Conservation (phyloP, 1,140 invertebrate species). For the Nasonia longicornis region DNA sequence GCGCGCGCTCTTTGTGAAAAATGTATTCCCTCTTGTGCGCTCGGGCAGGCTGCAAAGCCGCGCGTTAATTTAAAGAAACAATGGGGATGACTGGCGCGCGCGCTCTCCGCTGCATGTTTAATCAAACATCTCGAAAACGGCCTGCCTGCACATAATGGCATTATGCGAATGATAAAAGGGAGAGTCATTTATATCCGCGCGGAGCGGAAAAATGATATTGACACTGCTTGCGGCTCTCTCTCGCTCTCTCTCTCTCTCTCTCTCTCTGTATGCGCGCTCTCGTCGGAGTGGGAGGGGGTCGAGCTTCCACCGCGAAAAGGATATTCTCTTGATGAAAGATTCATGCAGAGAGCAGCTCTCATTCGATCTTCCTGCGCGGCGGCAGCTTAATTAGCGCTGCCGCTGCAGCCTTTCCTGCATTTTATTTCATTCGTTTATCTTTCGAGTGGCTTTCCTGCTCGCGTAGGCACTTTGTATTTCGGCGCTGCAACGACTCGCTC, state of each 20-base stretch:
- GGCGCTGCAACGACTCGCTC: neutral
- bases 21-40: constrained; percentile 20
- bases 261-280: neutral
- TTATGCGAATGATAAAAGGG: constrained; percentile 17
- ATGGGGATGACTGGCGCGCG: constrained; percentile 8
- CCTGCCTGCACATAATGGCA: neutral
- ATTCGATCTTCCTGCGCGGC: constrained; percentile 17
- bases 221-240: neutral
- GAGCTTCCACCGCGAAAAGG: constrained; percentile 23
- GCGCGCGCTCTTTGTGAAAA: constrained; percentile 24
- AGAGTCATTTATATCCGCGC: neutral
- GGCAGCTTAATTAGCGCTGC: constrained; percentile 58
- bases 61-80: constrained; percentile 41
- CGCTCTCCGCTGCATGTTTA: constrained; percentile 13
- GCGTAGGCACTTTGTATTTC: neutral
- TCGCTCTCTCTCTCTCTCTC: too few species aligned
- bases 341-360: constrained; percentile 45
- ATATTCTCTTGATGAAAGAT: constrained; percentile 55
- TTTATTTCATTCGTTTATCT: constrained; percentile 43
- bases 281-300: neutral
- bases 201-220: constrained; percentile 12
- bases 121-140: constrained; percentile 37
- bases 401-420: neutral
- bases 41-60: neutral
- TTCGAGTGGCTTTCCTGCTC: constrained; percentile 21